Base-by-base conservation (phyloP, 2,888 invertebrate genomes). In the Drosophila peninsularis region DNA sequence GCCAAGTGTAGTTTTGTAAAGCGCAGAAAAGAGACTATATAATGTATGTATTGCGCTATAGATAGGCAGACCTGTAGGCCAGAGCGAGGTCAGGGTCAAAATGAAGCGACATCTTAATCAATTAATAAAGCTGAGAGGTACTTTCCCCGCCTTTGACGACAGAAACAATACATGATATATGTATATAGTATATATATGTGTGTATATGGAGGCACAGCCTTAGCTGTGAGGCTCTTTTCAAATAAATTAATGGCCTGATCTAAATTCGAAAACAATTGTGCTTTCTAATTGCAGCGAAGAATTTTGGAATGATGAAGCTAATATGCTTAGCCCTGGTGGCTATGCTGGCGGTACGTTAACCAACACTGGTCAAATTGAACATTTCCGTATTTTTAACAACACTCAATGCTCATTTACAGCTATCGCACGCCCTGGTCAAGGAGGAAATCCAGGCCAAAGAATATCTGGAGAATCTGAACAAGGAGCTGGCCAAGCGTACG, bases 381-480 rank as follows among this genome's bases (percentile, higher is more conserved):
- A 11, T 9, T n/a, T 10, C 7, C 32, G 11, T 42, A 13, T 7
- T 36, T 0, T 13, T 10, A 14, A n/a, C 1, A 44, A 30, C 21
- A 32, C 7, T n/a, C 5, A 9, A n/a, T 10, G 17, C 13, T 14
- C 7, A 4, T 32, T 34, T 30, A 0, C 56, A 91, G 90, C 57
- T 90, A 3, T 60, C 83, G 19, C 66, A 80, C 49, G 80, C 83
- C 7, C 62, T 78, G 42, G 75, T 82, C 37, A 90, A 90, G 56
- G 90, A 91, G 52, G 94, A 95, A 68, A 93, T 93, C 5, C 93
- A 93, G 69, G 96, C 95, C 1, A 92, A 93, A 37, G 94, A 94
- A 75, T 95, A 95, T 83, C 93, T 96, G 75, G 82, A 93, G 58
- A 93, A 94, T 65, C 89, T 95, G 32, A 95, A 96, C 89, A 93